Conservation (phyloP, 2,888 invertebrate species). For the Stegophylla sp. region DNA sequence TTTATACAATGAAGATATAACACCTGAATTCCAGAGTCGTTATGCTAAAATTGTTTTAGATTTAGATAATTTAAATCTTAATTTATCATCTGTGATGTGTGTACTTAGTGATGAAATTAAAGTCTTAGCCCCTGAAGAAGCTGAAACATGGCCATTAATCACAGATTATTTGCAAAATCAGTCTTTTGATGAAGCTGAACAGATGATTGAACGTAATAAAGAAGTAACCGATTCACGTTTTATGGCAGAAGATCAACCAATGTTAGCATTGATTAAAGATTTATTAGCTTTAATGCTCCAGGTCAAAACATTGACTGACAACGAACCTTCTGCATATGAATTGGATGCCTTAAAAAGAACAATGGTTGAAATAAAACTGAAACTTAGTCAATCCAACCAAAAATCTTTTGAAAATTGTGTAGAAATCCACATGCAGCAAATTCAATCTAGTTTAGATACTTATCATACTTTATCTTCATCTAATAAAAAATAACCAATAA, state of each 20-base stretch:
- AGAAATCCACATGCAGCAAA: conserved; percentile 70
- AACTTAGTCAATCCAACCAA: conserved; percentile 77
- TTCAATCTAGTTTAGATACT: conserved; percentile 62
- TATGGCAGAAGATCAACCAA: conserved; percentile 76
- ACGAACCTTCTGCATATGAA: conserved; percentile 88
- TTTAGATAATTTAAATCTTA: conserved; percentile 87
- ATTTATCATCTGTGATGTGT: conserved; percentile 67
- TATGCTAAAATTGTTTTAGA: conserved; percentile 85
- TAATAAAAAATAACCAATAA: conserved; percentile 43
- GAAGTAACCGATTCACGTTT: conserved; percentile 84
- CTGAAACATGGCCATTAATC: conserved; percentile 59
- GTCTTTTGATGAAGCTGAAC: conserved; percentile 60
- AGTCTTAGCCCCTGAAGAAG: conserved; percentile 60
- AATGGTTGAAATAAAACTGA: conserved; percentile 84
- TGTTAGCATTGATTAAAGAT: conserved; percentile 74
- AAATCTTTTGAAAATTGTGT: conserved; percentile 84
- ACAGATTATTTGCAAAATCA: conserved; percentile 80
- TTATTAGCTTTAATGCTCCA: conserved; percentile 89
- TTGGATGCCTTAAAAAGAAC: conserved; percentile 89
- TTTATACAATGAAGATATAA: conserved; percentile 79
- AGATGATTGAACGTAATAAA: conserved; percentile 65
- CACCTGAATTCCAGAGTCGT: conserved; percentile 86
- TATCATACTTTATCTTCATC: conserved; percentile 63
- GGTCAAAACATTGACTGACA: conserved; percentile 68
- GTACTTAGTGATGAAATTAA: conserved; percentile 59